Evolutionary conservation across 2,888 invertebrate species (phyloP), one percentile per base, ranked within the genome.

Genomic region (Cryptosula pallasiana): DNA sequence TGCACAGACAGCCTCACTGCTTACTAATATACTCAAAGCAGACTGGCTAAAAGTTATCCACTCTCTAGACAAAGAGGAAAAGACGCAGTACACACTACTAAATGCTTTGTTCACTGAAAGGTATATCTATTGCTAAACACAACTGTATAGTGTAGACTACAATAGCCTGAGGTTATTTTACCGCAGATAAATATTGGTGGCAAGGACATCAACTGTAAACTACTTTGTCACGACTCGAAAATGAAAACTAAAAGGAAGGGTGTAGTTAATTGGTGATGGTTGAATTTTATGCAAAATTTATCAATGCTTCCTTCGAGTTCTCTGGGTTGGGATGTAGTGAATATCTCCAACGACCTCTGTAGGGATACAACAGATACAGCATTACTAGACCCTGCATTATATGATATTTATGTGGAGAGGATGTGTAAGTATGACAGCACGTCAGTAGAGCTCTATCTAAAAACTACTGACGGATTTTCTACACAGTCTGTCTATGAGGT

Each of bases 361-460:
- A n/a, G n/a, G n/a, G n/a, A n/a, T n/a, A n/a, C n/a, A n/a, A n/a
- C n/a, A n/a, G n/a, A n/a, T 2, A 63, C 32, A 29, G 9, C 45
- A 5, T 45, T 20, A 45, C 75, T 83, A 2, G 82, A 82, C 27
- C 79, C 82, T 1, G 78, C 84, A 1, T 86, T 90, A 55, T 87
- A 89, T 71, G 90, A 90, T 79, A 83, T 85, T 73, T 89, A 89
- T 77, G 86, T 91, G 63, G 88, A 89, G 74, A 84, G 91, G n/a
- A 85, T 90, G 80, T 90, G 90, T 78, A 82, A 86, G 73, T 87
- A 87, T 77, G 86, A 88, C 75, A 87, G 88, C 0, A 82, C 83
- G 35, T 83, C 84, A 71, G 89, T 90, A 1, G 84, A 87, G 74
- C 82, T 86, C 71, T 89, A 88, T 81, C 83, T 89, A 72, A 86